These are phyloP conservation scores for Corythoichthys intestinalis DNA, from an alignment of 2,113 vertebrate species.

Conservation along the genomic window DNA sequence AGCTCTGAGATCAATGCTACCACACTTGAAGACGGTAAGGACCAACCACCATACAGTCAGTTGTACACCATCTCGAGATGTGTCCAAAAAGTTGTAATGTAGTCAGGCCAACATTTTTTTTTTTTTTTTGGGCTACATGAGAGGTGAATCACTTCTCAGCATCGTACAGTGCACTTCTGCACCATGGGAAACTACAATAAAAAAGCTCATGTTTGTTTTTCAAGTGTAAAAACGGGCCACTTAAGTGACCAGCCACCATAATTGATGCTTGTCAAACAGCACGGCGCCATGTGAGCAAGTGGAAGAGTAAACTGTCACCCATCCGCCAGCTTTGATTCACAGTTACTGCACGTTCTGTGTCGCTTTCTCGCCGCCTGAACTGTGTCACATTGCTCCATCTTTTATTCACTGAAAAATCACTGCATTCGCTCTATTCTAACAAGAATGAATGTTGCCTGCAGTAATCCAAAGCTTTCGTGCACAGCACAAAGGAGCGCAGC, in stretches of 20 bases:
- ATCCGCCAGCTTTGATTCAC: slow-evolving; percentile 26
- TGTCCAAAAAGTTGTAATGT: neutral
- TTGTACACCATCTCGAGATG: too few species aligned
- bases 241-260: slow-evolving; percentile 4
- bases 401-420: slow-evolving; percentile 32
- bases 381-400: slow-evolving; percentile 33
- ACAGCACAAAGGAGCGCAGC: neutral
- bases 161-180: neutral
- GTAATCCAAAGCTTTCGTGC: neutral
- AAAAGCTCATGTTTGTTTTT: neutral
- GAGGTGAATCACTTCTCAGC: neutral
- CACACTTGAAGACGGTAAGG: slow-evolving; percentile 86
- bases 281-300: neutral
- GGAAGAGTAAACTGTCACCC: slow-evolving; percentile 9
- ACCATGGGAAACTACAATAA: neutral
- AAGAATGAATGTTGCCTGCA: slow-evolving; percentile 20
- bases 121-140: neutral
- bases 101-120: neutral
- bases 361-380: slow-evolving; percentile 18
- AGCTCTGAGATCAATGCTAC: slow-evolving; percentile 98
- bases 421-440: slow-evolving; percentile 17
- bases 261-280: slow-evolving; percentile 5
- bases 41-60: neutral
- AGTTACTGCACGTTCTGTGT: slow-evolving; percentile 16
- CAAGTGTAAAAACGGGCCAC: neutral